Evolutionary conservation across 2,113 vertebrate genomes (phyloP).

Genomic region (Calyptommatus sinebrachiatus): DNA sequence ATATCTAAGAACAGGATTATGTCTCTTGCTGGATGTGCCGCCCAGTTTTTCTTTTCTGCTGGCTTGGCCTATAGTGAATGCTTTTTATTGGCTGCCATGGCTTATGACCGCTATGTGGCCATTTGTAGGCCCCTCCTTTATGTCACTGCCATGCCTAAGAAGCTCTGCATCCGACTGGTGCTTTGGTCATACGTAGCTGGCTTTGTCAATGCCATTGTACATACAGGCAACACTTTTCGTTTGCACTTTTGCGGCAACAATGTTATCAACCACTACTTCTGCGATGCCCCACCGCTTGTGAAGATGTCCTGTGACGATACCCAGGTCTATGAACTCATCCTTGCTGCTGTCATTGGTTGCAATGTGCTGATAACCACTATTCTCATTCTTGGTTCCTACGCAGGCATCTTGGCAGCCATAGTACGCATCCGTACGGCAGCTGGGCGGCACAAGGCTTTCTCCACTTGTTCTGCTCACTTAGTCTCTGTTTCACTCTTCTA

Average conservation of each 20-base stretch:
- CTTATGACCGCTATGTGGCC: conserved; percentile 46
- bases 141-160: conserved; percentile 36
- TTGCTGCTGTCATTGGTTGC: conserved; percentile 44
- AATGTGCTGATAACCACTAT: conserved; percentile 21
- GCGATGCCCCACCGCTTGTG: conserved; percentile 52
- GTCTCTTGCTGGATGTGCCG: conserved; percentile 43
- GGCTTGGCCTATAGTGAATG: conserved; percentile 46
- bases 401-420: conserved; percentile 44
- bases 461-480: conserved; percentile 50
- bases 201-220: conserved; percentile 48
- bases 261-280: conserved; percentile 57
- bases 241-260: conserved; percentile 54
- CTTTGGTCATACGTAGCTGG: conserved; percentile 41
- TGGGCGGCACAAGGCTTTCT: conserved; percentile 52
- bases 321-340: conserved; percentile 46
- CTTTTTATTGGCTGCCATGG: conserved; percentile 49
- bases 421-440: conserved; percentile 24
- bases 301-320: conserved; percentile 53
- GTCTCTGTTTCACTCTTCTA: conserved; percentile 39
- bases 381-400: conserved; percentile 52
- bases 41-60: conserved; percentile 55
- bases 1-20: conserved; percentile 47
- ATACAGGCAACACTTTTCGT: conserved; percentile 56
- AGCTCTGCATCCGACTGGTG: conserved; percentile 39
- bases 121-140: conserved; percentile 56